phyloP scores from a whole-genome alignment of 2,888 invertebrate genomes.

The Ceriagrion tenellum region DNA sequence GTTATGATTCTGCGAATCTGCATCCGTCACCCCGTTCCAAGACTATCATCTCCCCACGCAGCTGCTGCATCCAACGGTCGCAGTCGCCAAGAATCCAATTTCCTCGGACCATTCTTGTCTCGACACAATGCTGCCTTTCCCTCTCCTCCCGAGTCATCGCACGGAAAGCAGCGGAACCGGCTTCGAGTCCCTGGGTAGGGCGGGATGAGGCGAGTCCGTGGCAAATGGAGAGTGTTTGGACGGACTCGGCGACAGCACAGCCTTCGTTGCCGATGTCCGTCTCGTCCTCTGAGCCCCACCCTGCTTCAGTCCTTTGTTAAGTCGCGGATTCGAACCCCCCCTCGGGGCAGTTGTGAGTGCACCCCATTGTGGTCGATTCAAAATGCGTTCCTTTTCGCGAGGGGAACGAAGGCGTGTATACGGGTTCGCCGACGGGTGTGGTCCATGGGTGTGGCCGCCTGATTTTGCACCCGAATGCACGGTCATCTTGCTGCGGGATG shows the following conservation, averaged over 20 bases:
- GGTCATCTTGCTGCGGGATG: background rate
- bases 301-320: background rate
- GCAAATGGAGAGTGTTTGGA: background rate
- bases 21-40: background rate
- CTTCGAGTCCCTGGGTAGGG: background rate
- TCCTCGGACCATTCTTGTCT: background rate
- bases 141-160: background rate
- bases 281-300: background rate
- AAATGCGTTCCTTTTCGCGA: background rate
- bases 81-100: constrained; percentile 12
- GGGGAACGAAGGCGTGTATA: background rate
- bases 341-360: constrained; percentile 6
- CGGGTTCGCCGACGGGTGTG: background rate
- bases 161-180: constrained; percentile 45
- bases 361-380: background rate
- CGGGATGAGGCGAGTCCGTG: background rate
- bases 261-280: background rate
- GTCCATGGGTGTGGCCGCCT: background rate
- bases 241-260: background rate
- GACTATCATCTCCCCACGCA: background rate
- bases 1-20: constrained; percentile 40
- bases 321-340: constrained; percentile 28
- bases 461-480: background rate
- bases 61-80: constrained; percentile 45
- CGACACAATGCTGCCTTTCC: background rate